phyloP scores from a whole-genome alignment of 2,113 vertebrate species.

The Bucco capensis region DNA sequence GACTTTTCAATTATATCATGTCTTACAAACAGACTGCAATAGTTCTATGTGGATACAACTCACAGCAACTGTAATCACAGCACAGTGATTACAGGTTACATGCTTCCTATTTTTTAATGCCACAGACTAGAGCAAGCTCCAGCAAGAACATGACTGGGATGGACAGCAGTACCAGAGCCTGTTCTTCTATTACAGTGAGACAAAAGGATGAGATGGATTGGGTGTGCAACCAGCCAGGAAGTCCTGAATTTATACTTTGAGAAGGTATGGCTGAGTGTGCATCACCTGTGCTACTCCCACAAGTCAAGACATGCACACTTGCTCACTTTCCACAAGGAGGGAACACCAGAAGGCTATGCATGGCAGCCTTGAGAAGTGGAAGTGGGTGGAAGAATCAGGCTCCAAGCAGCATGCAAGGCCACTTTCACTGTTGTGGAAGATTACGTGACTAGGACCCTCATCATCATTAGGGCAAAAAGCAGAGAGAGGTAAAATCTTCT shows the following conservation, averaged over 20 bases:
- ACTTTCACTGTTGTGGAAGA: not conserved
- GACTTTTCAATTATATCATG: slow-evolving; percentile 57
- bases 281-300: not conserved
- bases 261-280: not conserved
- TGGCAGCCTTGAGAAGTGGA: not conserved
- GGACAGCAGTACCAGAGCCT: not conserved
- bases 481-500: not conserved
- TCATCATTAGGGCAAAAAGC: not conserved
- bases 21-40: slow-evolving; percentile 16
- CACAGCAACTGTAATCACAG: too few relatives aligned
- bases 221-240: not conserved
- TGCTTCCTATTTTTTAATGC: not conserved
- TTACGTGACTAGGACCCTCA: accelerated
- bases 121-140: not conserved
- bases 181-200: not conserved
- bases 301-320: not conserved
- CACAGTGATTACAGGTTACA: not conserved
- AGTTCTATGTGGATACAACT: not conserved
- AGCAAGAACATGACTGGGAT: not conserved
- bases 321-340: not conserved
- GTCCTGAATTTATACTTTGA: not conserved
- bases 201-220: not conserved
- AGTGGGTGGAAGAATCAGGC: not conserved
- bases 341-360: not conserved
- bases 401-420: not conserved